Evolutionary conservation across 2,113 vertebrate genomes (phyloP), one percentile per base, ranked within the genome.

Genomic region (Myrmecophaga tridactyla): DNA sequence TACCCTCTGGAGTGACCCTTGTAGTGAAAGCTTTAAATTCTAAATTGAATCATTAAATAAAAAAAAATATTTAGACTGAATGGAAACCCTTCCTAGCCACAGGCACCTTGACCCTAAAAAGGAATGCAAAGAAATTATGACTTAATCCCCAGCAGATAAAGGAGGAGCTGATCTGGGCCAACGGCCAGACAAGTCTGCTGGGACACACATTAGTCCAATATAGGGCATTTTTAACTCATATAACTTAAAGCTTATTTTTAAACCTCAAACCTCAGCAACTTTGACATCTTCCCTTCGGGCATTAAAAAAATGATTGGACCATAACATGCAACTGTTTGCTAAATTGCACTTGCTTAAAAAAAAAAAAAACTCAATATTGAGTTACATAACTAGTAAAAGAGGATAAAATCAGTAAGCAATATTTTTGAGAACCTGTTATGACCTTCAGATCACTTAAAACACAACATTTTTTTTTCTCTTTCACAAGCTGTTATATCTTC

Each of bases 371-470:
- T 87, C 48, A 76, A n/a, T 89, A 94, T 84, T 78, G 43, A 92
- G 88, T 89, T 95, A 84, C 15, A 67, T 77, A 88, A 90, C 1
- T 29, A 78, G 21, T 25, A 89, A 92, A 84, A 90, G 93, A 94
- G n/a, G 80, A 81, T 29, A 63, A 89, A 92, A 29, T 18, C 69
- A 86, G 60, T 63, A 73, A 86, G 75, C 48, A 80, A 34, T 75
- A 70, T 88, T 95, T 95, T 84, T 48, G 13, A 78, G 80, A 73
- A 65, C 88, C n/a, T 31, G 11, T 62, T 34, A 53, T 70, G 62
- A 51, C 43, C 56, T 90, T 84, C 31, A n/a, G 20, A 85, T 94
- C 36, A 91, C 72, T 95, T 94, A 94, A 94, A 96, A 84, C 51
- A 84, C 7, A 87, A 23, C 20, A 4, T 13, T 84, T 72, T 76